These are phyloP conservation scores for Nasonia oneida DNA, from an alignment of 2,888 invertebrate genomes.

Conservation along the genomic window DNA sequence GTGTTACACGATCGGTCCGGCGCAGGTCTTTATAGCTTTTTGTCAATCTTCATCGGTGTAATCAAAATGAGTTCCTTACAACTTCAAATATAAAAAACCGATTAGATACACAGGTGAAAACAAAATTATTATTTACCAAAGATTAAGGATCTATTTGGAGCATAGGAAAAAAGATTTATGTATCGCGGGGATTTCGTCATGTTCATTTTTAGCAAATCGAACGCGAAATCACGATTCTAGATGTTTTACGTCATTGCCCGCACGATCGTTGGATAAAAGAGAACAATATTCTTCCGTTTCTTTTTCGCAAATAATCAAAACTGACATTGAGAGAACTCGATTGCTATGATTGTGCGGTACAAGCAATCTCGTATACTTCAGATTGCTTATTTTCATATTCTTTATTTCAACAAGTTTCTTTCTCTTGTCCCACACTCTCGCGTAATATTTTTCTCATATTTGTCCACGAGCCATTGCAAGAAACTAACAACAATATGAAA, in stretches of 20 bases:
- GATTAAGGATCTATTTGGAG: background rate
- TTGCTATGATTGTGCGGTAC: slow-evolving; percentile 16
- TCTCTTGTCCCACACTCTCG: too few species aligned
- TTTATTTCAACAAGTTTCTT: background rate
- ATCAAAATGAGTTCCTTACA: background rate
- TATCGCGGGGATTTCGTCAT: slow-evolving; percentile 14
- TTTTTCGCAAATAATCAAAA: slow-evolving; percentile 51
- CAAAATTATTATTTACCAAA: slow-evolving; percentile 13
- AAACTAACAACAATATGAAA: background rate
- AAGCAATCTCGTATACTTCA: background rate
- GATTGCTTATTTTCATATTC: slow-evolving; percentile 24
- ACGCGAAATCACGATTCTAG: slow-evolving; percentile 41
- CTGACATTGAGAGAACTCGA: slow-evolving; percentile 54
- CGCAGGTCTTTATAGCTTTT: background rate
- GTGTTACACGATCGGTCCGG: background rate
- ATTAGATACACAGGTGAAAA: background rate
- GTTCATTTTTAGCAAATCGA: slow-evolving; percentile 32
- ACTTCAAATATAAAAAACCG: background rate
- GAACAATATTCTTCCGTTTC: slow-evolving; percentile 52
- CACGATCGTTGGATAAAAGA: slow-evolving; percentile 50
- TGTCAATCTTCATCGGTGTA: background rate
- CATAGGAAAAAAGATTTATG: background rate
- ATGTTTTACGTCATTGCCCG: slow-evolving; percentile 46
- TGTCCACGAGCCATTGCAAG: background rate
- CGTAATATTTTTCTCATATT: too few species aligned